phyloP scores from a whole-genome alignment of 2,113 vertebrate genomes.

The Theristicus caerulescens region DNA sequence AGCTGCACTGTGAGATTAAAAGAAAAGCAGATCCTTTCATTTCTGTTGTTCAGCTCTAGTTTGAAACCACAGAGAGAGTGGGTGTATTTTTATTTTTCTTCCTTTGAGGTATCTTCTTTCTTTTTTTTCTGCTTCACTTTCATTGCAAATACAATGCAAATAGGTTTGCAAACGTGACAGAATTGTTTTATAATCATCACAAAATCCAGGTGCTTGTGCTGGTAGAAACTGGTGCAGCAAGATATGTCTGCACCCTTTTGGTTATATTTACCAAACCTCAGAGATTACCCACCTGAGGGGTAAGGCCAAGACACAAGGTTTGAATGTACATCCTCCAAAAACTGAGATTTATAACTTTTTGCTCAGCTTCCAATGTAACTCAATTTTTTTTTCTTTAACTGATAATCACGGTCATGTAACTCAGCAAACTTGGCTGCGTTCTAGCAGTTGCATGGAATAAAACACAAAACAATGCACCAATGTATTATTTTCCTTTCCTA shows the following conservation, averaged over 20 bases:
- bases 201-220: not conserved
- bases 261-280: not conserved
- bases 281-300: not conserved
- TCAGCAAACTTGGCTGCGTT: not conserved
- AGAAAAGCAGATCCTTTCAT: slow-evolving; percentile 38
- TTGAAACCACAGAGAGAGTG: slow-evolving; percentile 12
- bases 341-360: not conserved
- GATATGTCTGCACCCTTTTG: not conserved
- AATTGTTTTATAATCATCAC: not conserved
- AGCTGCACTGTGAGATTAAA: slow-evolving; percentile 43
- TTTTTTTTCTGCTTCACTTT: not conserved
- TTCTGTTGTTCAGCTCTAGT: not conserved
- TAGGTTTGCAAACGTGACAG: not conserved
- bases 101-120: not conserved
- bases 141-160: slow-evolving; percentile 2
- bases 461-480: not conserved
- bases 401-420: not conserved
- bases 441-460: not conserved
- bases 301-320: not conserved
- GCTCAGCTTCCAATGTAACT: not conserved
- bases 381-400: not conserved
- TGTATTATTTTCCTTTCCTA: not conserved
- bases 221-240: not conserved
- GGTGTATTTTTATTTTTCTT: slow-evolving; percentile 27
- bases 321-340: not conserved